phyloP scores from a whole-genome alignment of 2,113 vertebrate species.

The Plectropomus leopardus region DNA sequence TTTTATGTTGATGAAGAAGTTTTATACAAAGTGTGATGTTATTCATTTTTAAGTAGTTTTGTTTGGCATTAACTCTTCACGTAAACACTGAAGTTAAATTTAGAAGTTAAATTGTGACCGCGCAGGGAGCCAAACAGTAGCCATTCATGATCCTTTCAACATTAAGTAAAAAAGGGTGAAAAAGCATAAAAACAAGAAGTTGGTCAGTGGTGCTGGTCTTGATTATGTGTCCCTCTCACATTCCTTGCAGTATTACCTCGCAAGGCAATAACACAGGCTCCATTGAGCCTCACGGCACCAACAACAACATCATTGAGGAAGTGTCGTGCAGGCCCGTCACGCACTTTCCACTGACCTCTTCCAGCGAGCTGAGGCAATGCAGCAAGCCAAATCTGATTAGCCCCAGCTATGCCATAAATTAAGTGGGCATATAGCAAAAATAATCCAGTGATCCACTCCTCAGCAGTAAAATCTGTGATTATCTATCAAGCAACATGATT shows the following conservation, averaged over 20 bases:
- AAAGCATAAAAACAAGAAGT: conserved; percentile 52
- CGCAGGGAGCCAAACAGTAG: conserved; percentile 16
- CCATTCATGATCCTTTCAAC: conserved; percentile 29
- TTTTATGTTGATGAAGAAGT: too few relatives aligned
- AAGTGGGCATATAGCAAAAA: conserved; percentile 65
- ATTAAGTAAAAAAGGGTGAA: conserved; percentile 2
- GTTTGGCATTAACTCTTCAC: not conserved
- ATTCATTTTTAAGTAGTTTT: not conserved
- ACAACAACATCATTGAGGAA: conserved; percentile 80
- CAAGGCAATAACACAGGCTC: conserved; percentile 76
- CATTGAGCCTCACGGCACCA: conserved; percentile 73
- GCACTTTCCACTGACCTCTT: conserved; percentile 74
- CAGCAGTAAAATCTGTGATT: conserved; percentile 43
- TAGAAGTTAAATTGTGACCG: not conserved
- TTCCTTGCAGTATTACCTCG: conserved; percentile 77
- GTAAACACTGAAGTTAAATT: not conserved
- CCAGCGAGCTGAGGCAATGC: conserved; percentile 47
- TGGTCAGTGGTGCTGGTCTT: conserved; percentile 71
- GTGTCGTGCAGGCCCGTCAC: conserved; percentile 72
- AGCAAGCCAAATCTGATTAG: conserved; percentile 76
- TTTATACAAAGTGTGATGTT: not conserved
- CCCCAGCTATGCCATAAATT: conserved; percentile 73
- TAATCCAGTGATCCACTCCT: conserved; percentile 61
- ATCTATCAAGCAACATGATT: conserved; percentile 30
- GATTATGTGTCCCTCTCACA: conserved; percentile 69